These are phyloP conservation scores for Troides oblongomaculatus DNA, from an alignment of 2,888 invertebrate genomes.

Conservation along the genomic window DNA sequence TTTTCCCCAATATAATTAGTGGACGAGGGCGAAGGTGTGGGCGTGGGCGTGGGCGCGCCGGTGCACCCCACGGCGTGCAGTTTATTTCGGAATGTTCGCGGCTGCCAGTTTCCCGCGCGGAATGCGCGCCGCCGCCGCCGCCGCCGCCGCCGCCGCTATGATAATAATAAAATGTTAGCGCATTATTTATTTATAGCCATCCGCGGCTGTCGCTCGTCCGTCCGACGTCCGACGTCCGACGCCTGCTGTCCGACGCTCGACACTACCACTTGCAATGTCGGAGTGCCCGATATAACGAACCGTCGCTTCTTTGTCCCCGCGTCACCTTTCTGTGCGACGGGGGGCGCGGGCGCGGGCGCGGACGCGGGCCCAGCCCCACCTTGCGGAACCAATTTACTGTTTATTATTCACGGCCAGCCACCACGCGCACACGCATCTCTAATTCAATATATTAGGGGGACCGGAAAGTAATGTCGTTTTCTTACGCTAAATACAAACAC, in stretches of 20 bases:
- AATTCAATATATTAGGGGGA: no score
- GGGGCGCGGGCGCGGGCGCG: no score
- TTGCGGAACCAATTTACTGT: no score
- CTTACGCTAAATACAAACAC: no score
- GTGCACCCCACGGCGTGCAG: conserved; percentile 23
- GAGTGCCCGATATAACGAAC: conserved; percentile 44
- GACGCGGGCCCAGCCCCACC: no score
- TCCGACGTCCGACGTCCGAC: conserved; percentile 67
- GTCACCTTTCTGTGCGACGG: no score
- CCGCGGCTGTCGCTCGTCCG: conserved; percentile 77
- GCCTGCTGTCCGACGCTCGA: conserved; percentile 29
- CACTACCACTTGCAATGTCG: conserved; percentile 39
- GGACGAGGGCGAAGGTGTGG: background rate
- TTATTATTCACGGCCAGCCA: no score
- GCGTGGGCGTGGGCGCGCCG: background rate
- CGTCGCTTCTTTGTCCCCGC: no score
- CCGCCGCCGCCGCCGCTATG: conserved; percentile 74
- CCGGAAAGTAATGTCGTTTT: no score
- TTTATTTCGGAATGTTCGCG: conserved; percentile 36
- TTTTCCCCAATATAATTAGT: no score
- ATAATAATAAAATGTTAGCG: conserved; percentile 80
- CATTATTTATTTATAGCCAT: conserved; percentile 78
- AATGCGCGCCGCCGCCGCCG: conserved; percentile 74
- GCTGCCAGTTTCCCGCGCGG: conserved; percentile 61
- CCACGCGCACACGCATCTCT: no score